phyloP scores from a whole-genome alignment of 2,113 vertebrate species.

The Caretta caretta region DNA sequence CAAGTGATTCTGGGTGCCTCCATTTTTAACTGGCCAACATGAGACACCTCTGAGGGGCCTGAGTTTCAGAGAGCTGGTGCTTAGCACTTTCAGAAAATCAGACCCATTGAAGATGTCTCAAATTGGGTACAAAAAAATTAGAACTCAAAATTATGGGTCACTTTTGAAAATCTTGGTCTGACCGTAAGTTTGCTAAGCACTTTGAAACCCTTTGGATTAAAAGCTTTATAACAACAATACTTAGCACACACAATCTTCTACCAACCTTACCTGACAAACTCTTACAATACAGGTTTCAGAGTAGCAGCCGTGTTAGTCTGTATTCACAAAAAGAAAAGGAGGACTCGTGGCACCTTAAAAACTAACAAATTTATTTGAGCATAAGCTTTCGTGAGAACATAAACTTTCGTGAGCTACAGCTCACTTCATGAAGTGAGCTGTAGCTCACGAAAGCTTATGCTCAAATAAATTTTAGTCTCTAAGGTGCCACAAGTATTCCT shows the following conservation, averaged over 20 bases:
- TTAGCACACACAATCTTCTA: background rate
- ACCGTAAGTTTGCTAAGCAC: background rate
- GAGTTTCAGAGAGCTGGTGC: background rate
- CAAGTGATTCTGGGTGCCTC: background rate
- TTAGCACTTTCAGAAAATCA: background rate
- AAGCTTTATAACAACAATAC: rapidly evolving
- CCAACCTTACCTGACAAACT: background rate
- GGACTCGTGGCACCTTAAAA: too few species aligned
- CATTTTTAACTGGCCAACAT: background rate
- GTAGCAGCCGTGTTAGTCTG: too few species aligned
- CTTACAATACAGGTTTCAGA: background rate
- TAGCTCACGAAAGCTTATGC: too few species aligned
- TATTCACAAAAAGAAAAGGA: too few species aligned
- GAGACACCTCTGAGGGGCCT: background rate
- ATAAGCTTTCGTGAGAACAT: too few species aligned
- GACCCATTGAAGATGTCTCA: background rate
- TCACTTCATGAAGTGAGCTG: too few species aligned
- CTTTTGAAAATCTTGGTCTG: background rate
- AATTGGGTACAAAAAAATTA: background rate
- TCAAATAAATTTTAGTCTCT: too few species aligned
- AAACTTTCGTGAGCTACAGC: too few species aligned
- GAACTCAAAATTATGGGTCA: background rate
- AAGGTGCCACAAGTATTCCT: too few species aligned
- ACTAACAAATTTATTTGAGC: too few species aligned
- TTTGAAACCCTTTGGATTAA: background rate